Base-by-base conservation (phyloP, 2,888 invertebrate genomes). In the Caenorhabditis sulstoni region DNA sequence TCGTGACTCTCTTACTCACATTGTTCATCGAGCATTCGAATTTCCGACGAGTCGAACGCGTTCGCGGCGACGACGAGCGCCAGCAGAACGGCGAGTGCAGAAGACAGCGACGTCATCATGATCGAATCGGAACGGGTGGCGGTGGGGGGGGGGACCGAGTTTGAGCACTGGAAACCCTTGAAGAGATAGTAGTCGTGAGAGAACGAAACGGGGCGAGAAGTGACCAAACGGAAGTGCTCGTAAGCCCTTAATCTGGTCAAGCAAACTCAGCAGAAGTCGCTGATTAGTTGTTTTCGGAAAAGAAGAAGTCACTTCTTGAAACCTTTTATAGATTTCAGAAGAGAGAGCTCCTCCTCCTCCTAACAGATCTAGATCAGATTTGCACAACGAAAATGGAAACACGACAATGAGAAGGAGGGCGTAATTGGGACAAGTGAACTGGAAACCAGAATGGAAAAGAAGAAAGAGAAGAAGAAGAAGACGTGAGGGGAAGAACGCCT, bases 1-100 rank as follows among this genome's bases (percentile, higher is more conserved):
- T n/a, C n/a, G n/a, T n/a, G n/a, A n/a, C n/a, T 55, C 16, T 29
- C 37, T n/a, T 12, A 81, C 86, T 76, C 65, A 87, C 86, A 83
- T 71, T 87, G 86, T 64, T 86, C 85, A 59, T 86, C 86, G 44
- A 87, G 79, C 83, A 86, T 84, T 58, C 87, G 80, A 75, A 87
- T 86, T 71, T 87, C 87, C 39, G 83, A 83, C 50, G 87, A 87
- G 59, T 87, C 87, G 67, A 87, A 87, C 39, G 85, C 83, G 3
- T 74, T 20, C 14, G 66, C 73, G 57, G 71, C 47, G 45, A 64
- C 44, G 65, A 74, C 58, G 74, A 78, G 44, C 61, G 70, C 20
- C 11, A 55, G n/a, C 14, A 47, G 23, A 11, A 79, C 20, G 20
- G 52, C 53, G 20, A 76, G 47, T 29, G 29, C 29, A 29, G 29